These are phyloP conservation scores for Napeogenes sylphis DNA, from an alignment of 2,888 invertebrate species.

Conservation along the genomic window DNA sequence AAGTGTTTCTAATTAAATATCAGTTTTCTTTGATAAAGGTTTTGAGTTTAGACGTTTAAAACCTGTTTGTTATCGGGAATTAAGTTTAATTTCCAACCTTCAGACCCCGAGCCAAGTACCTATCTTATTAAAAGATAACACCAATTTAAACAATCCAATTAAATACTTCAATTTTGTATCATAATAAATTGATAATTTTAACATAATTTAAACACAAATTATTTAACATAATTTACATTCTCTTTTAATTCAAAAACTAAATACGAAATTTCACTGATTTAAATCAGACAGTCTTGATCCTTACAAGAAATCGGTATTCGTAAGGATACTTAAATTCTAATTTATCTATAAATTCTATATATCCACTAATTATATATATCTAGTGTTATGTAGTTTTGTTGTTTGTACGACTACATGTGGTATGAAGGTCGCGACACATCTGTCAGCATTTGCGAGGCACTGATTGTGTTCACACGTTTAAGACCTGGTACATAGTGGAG, in stretches of 20 bases:
- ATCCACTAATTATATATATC: background rate
- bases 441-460: slow-evolving; percentile 1
- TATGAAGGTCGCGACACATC: slow-evolving; percentile 1
- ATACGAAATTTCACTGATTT: too few relatives aligned
- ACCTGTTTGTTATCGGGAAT: background rate
- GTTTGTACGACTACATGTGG: background rate
- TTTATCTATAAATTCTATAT: too few relatives aligned
- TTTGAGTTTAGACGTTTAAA: background rate
- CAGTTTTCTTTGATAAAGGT: background rate
- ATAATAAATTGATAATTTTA: too few relatives aligned
- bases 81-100: slow-evolving; percentile 2
- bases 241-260: too few relatives aligned
- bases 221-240: too few relatives aligned
- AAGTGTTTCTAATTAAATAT: background rate
- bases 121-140: background rate
- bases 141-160: too few relatives aligned
- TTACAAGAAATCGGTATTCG: too few relatives aligned
- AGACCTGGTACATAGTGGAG: background rate
- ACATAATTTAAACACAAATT: too few relatives aligned
- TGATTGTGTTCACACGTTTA: slow-evolving; percentile 25
- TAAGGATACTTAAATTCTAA: too few relatives aligned
- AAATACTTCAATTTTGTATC: too few relatives aligned
- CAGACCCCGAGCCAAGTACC: background rate
- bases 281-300: too few relatives aligned
- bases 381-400: background rate